Evolutionary conservation across 2,797 vertebrate genomes (phyloP), one percentile per base, ranked within the genome.

Genomic region (Molothrus aeneus): DNA sequence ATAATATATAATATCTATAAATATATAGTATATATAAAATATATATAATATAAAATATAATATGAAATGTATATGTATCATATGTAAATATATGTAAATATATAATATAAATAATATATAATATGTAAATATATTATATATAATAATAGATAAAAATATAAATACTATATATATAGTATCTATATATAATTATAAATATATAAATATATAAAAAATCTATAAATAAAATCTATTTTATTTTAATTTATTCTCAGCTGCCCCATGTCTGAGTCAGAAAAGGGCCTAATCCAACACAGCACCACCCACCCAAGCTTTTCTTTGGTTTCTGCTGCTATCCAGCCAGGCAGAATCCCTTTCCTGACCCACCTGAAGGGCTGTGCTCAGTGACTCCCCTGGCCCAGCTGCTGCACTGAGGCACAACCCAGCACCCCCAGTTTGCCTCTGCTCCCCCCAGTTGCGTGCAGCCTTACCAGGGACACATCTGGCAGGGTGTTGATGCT

Each of bases 401-500:
- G 50, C 83, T 77, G 48, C 56, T 43, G 57, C 64, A 57, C 29
- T 13, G n/a, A 53, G 61, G 47, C 16, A 50, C 61, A 57, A 4
- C 43, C 72, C 10, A 1, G 25, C 1, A 18, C 14, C 36, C 71
- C 10, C 78, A 17, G 3, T 31, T 31, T 32, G 28, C 61, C 77
- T n/a, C 71, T 54, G 90, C 64, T 80, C 75, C 85, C 29, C 3
- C 57, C 73, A 28, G 71, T 56, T 47, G 10, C 3, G 1, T 4
- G 42, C 29, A 16, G 47, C 92, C 98, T 98, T 97, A 99, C 99
- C 98, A 99, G 97, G 88, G 99, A 99, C 96, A 99, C 97, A 65
- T 99, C 99, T 0, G 98, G 98, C 90, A 99, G 98, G 54, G 98
- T 96, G 86, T 98, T 98, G 97, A 98, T 89, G 72, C 95, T 98